Evolutionary conservation across 2,797 vertebrate species (phyloP).

Genomic region (Lagodon rhomboides): DNA sequence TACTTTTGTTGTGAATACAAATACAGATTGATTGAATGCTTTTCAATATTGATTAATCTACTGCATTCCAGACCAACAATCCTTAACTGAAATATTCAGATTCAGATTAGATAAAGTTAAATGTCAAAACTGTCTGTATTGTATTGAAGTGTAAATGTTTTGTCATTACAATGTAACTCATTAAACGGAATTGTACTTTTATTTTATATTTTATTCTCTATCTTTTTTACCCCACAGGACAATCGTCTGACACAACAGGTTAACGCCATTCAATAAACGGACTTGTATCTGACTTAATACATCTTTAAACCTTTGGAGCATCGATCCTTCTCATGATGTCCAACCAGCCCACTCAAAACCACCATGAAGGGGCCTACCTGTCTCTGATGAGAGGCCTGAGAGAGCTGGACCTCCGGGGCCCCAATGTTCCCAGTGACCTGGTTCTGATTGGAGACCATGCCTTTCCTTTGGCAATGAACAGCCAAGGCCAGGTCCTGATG

Average conservation of each 20-base stretch:
- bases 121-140: background rate
- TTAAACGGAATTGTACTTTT: background rate
- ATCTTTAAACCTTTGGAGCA: background rate
- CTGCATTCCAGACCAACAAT: too few relatives aligned
- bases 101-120: too few relatives aligned
- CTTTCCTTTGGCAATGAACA: conserved; percentile 85
- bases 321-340: conserved; percentile 54
- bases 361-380: conserved; percentile 64
- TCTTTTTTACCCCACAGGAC: conserved; percentile 2
- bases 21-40: too few relatives aligned
- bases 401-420: conserved; percentile 76
- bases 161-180: background rate
- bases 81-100: too few relatives aligned
- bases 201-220: background rate
- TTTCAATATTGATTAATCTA: too few relatives aligned
- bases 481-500: conserved; percentile 84
- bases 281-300: background rate
- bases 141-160: too few relatives aligned
- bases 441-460: conserved; percentile 84
- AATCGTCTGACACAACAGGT: background rate
- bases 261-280: background rate
- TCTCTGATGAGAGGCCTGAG: conserved; percentile 80
- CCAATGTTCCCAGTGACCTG: conserved; percentile 79
- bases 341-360: background rate
- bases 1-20: too few relatives aligned